These are phyloP conservation scores for Pollimyrus isidori DNA, from an alignment of 2,113 vertebrate genomes.

Conservation along the genomic window DNA sequence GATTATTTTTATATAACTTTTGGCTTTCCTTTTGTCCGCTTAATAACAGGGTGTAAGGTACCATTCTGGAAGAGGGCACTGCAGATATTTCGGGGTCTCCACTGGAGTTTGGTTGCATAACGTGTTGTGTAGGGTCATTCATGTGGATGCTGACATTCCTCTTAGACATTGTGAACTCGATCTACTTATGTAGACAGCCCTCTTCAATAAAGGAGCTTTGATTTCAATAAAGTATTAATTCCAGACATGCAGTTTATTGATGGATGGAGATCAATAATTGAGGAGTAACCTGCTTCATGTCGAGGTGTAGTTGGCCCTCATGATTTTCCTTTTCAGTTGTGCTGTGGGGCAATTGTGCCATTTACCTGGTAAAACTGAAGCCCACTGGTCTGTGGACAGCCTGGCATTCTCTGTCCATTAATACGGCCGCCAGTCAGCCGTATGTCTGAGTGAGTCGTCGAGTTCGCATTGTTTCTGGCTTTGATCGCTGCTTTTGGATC, in stretches of 20 bases:
- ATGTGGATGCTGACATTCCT: constrained; percentile 86
- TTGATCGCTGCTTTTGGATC: neutral
- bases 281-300: neutral
- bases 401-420: neutral
- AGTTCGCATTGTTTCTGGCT: neutral
- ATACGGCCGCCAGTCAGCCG: neutral
- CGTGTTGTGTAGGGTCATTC: constrained; percentile 55
- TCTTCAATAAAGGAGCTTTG: constrained; percentile 85
- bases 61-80: constrained; percentile 11
- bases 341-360: neutral
- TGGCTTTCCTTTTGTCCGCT: constrained; percentile 69
- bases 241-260: neutral
- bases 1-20: constrained; percentile 73
- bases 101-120: constrained; percentile 60
- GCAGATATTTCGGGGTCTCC: constrained; percentile 33
- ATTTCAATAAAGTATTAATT: constrained; percentile 69
- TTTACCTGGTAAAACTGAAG: neutral
- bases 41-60: constrained; percentile 68
- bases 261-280: neutral
- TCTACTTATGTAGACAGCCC: constrained; percentile 80
- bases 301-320: neutral
- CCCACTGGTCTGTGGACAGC: neutral
- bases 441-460: neutral
- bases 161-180: constrained; percentile 81
- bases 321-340: neutral